A percentile compares a stretch with the other conserved stretches of the same genome.
Conservation (phyloP, 2,888 invertebrate species). For the Clostera curtula region DNA sequence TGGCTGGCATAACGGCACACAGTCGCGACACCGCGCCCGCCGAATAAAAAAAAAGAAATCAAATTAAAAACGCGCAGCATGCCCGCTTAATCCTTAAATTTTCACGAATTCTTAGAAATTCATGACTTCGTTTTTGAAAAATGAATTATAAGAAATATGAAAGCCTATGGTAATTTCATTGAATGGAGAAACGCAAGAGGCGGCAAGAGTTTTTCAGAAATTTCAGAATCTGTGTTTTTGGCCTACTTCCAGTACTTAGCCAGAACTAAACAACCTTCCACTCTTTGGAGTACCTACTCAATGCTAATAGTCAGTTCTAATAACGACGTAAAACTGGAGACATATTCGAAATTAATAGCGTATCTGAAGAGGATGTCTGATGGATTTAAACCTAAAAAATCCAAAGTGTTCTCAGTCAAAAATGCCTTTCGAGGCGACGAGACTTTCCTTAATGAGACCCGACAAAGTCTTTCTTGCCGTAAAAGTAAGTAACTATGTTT, state of each 20-base stretch:
- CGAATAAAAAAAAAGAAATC: too few relatives aligned
- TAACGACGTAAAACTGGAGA: background rate
- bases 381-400: constrained; percentile 1
- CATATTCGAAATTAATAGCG: background rate
- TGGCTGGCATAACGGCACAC: too few relatives aligned
- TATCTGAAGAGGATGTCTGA: background rate
- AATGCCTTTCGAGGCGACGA: too few relatives aligned
- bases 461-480: background rate
- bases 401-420: constrained; percentile 2
- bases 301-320: constrained; percentile 2
- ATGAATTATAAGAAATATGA: background rate
- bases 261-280: constrained; percentile 3
- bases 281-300: constrained; percentile 5
- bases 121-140: too few relatives aligned
- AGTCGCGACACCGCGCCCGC: too few relatives aligned
- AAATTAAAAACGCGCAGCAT: too few relatives aligned
- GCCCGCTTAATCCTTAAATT: too few relatives aligned
- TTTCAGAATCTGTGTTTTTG: constrained; percentile 3
- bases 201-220: constrained; percentile 2
- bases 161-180: constrained; percentile 1
- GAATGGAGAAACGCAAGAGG: constrained; percentile 1
- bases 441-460: constrained; percentile 1
- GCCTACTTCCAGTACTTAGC: constrained; percentile 4
- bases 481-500: background rate
- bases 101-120: too few relatives aligned